A percentile compares a stretch with the other conserved stretches of the same genome.
phyloP scores from a whole-genome alignment of 30 jellyfish, hydroid and myxozoan genomes.

The Aurelia coerulea region DNA sequence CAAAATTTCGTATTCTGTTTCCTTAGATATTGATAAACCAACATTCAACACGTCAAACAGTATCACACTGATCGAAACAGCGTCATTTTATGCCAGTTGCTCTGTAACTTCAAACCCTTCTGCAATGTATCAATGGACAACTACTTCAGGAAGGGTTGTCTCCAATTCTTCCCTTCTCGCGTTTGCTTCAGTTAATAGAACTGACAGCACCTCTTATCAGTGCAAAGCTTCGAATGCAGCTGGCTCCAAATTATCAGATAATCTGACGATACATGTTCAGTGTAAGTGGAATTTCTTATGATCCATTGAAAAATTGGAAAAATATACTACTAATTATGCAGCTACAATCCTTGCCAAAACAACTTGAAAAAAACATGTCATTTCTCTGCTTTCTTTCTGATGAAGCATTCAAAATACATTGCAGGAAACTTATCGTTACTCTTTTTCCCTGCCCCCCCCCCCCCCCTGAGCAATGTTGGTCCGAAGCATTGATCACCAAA shows the following conservation, averaged over 20 bases:
- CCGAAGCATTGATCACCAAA: no score
- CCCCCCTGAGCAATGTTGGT: no score
- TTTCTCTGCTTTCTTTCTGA: no score
- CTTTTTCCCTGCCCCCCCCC: no score
- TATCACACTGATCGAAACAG: constrained; percentile 4
- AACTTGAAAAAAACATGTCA: no score
- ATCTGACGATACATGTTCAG: constrained; percentile 32
- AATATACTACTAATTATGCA: no score
- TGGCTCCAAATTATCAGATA: constrained; percentile 13
- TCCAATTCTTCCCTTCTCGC: constrained; percentile 22
- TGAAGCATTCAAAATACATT: no score
- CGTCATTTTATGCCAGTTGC: constrained; percentile 11
- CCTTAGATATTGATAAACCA: constrained; percentile 55
- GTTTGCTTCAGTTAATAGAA: constrained; percentile 19
- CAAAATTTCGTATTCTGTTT: no score
- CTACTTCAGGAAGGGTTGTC: constrained; percentile 4
- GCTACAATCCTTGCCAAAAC: no score
- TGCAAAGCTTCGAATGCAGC: constrained; percentile 49
- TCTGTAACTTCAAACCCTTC: constrained; percentile 2
- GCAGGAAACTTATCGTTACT: no score
- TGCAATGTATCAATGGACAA: constrained; percentile 16
- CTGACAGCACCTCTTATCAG: constrained; percentile 11
- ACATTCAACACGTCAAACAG: constrained; percentile 23
- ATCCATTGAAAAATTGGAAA: no score
- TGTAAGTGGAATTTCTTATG: constrained; percentile 25